These are phyloP conservation scores for Caenorhabditis sp. DNA, from an alignment of 2,888 invertebrate species.

Conservation along the genomic window DNA sequence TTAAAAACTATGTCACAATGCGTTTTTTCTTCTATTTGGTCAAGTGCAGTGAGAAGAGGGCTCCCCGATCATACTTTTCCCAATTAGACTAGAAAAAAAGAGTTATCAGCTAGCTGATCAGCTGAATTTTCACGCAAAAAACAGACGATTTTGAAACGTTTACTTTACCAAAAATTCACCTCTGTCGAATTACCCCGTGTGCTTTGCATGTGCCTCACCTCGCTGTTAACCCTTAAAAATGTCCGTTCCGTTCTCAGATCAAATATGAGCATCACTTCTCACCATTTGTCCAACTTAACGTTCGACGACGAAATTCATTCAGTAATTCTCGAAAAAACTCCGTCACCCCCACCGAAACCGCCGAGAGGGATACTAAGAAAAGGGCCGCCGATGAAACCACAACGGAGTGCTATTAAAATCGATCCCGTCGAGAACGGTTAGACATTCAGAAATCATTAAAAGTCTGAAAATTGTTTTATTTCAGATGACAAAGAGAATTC, in stretches of 20 bases:
- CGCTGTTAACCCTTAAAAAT: constrained; percentile 31
- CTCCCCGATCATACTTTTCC: too few relatives aligned
- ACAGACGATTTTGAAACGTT: too few relatives aligned
- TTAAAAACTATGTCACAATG: too few relatives aligned
- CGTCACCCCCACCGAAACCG: constrained; percentile 63
- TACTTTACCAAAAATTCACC: neutral
- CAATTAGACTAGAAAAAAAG: too few relatives aligned
- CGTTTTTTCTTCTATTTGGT: too few relatives aligned
- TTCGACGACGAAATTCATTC: constrained; percentile 41
- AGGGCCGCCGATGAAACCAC: constrained; percentile 65
- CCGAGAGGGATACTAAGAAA: constrained; percentile 57
- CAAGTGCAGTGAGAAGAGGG: too few relatives aligned
- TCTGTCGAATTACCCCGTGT: constrained; percentile 28
- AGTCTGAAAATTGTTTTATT: too few relatives aligned
- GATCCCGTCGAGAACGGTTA: constrained; percentile 53
- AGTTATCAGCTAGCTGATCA: too few relatives aligned
- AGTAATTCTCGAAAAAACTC: constrained; percentile 44
- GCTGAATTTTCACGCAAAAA: neutral
- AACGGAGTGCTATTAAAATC: constrained; percentile 52
- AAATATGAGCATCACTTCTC: constrained; percentile 41
- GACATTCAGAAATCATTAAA: too few relatives aligned
- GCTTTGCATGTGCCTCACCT: constrained; percentile 40
- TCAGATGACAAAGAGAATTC: constrained; percentile 58
- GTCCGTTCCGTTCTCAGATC: constrained; percentile 43
- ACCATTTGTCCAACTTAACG: neutral